Evolutionary conservation across 1,140 invertebrate species (phyloP).

Genomic region (Magallana ariakensis): DNA sequence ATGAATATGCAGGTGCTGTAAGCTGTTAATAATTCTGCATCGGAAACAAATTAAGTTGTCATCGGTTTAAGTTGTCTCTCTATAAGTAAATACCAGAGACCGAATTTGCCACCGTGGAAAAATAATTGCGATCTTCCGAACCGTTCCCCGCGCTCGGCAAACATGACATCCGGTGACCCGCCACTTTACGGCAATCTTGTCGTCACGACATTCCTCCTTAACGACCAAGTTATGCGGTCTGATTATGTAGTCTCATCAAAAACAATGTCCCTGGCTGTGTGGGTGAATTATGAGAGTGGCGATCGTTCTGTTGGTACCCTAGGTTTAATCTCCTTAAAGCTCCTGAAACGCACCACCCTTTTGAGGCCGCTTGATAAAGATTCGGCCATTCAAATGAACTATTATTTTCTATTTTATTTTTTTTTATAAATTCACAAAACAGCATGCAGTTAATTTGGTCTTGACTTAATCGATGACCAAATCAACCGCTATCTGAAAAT

Average conservation of each 20-base stretch:
- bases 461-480: too few relatives aligned
- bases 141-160: not conserved
- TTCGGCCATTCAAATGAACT: not conserved
- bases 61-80: not conserved
- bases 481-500: not conserved
- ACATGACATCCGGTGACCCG: slow-evolving; percentile 15
- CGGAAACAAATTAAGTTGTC: slow-evolving; percentile 26
- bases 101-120: not conserved
- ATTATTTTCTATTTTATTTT: not conserved
- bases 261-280: slow-evolving; percentile 12
- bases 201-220: not conserved
- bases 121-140: slow-evolving; percentile 8
- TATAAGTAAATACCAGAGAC: not conserved
- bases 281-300: slow-evolving; percentile 1
- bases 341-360: slow-evolving; percentile 5
- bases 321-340: slow-evolving; percentile 4
- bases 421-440: not conserved
- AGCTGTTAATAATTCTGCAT: slow-evolving; percentile 11
- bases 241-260: slow-evolving; percentile 17
- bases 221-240: not conserved
- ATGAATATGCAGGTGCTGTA: slow-evolving; percentile 10
- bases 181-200: not conserved
- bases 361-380: not conserved
- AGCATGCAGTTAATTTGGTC: not conserved
- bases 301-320: not conserved